Evolutionary conservation across 2,888 invertebrate species (phyloP).

Genomic region (Andricus quercusramuli): DNA sequence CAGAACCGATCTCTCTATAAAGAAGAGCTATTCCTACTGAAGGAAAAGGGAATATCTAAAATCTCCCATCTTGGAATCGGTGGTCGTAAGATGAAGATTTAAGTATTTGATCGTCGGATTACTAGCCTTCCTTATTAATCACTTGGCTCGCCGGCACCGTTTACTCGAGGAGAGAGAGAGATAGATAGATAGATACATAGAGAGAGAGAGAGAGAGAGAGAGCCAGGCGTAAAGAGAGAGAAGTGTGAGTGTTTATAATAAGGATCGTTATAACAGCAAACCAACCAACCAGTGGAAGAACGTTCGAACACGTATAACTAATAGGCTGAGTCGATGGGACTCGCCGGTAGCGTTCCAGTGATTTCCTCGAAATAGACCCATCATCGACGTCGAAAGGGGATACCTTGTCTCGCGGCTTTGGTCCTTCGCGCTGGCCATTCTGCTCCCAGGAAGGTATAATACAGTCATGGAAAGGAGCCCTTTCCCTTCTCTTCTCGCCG

Average conservation of each 20-base stretch:
- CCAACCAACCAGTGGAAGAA: slow-evolving; percentile 25
- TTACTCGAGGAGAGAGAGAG: background rate
- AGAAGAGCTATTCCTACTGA: slow-evolving; percentile 7
- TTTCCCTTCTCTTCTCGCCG: slow-evolving; percentile 54
- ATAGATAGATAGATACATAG: background rate
- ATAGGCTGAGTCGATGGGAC: slow-evolving; percentile 43
- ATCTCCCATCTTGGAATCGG: slow-evolving; percentile 26
- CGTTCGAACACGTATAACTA: slow-evolving; percentile 40
- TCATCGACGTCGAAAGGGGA: slow-evolving; percentile 57
- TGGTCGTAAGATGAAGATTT: slow-evolving; percentile 29
- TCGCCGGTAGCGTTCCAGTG: slow-evolving; percentile 58
- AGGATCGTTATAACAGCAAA: slow-evolving; percentile 41
- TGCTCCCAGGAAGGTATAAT: slow-evolving; percentile 54
- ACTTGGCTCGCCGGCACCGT: background rate
- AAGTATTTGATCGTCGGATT: slow-evolving; percentile 23
- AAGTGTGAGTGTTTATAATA: slow-evolving; percentile 36
- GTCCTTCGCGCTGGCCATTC: slow-evolving; percentile 53
- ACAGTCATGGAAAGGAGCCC: slow-evolving; percentile 61
- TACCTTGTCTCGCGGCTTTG: slow-evolving; percentile 54
- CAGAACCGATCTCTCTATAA: slow-evolving; percentile 15
- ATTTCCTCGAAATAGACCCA: slow-evolving; percentile 65
- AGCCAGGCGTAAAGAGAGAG: slow-evolving; percentile 3
- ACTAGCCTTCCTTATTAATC: slow-evolving; percentile 33
- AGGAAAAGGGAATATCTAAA: slow-evolving; percentile 24
- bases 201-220: background rate